Evolutionary conservation across 2,113 vertebrate genomes (phyloP).

Genomic region (Falco punctatus): DNA sequence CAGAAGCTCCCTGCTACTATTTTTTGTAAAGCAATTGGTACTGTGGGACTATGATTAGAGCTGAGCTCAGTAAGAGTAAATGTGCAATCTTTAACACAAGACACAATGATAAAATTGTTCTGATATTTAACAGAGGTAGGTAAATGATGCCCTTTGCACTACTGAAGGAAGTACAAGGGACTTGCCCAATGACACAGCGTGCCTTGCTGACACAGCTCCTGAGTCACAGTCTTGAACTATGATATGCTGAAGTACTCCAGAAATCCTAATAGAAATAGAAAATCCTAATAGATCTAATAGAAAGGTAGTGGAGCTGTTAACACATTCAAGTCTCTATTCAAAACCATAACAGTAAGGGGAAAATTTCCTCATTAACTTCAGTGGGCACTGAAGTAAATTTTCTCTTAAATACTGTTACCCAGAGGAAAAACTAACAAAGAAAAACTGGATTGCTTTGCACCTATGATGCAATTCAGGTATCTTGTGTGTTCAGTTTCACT

Average conservation of each 20-base stretch:
- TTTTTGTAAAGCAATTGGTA: not conserved
- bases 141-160: not conserved
- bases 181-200: not conserved
- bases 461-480: not conserved
- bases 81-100: not conserved
- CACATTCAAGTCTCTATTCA: not conserved
- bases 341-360: not conserved
- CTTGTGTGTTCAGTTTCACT: not conserved
- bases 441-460: not conserved
- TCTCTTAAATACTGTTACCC: not conserved
- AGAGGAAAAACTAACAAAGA: not conserved
- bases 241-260: not conserved
- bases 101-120: not conserved
- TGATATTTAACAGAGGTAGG: slow-evolving; percentile 25
- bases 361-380: not conserved
- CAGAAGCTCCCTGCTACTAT: not conserved
- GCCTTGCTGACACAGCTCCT: not conserved
- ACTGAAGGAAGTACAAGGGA: not conserved
- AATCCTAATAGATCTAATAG: not conserved
- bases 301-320: not conserved
- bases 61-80: not conserved
- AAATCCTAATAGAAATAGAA: not conserved
- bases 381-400: not conserved
- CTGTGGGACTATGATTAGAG: not conserved
- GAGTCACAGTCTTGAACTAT: not conserved